A percentile compares a stretch with the other conserved stretches of the same genome.
phyloP scores from a whole-genome alignment of 35 echinoderm and acorn worm genomes.

The Acanthaster planci region DNA sequence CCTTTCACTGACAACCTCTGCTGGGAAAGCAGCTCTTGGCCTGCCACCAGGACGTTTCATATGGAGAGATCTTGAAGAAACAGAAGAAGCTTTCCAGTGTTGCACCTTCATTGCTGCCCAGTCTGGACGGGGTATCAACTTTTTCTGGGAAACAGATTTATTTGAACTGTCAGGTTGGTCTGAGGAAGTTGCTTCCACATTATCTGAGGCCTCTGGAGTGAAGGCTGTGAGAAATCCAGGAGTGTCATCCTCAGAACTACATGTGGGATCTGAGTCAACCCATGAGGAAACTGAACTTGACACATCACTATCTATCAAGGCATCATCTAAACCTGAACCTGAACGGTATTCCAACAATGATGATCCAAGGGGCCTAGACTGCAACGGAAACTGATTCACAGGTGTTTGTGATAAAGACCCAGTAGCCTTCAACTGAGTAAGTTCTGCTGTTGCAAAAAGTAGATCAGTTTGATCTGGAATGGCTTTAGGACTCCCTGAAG shows the following conservation, averaged over 20 bases:
- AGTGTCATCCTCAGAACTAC: slow-evolving; percentile 16
- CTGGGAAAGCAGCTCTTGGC: background rate
- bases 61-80: background rate
- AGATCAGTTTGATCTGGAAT: too few relatives aligned
- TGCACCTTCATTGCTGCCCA: slow-evolving; percentile 21
- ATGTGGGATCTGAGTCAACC: slow-evolving; percentile 7
- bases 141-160: background rate
- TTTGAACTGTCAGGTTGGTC: background rate
- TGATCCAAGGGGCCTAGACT: background rate
- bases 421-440: background rate
- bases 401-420: background rate
- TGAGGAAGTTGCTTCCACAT: background rate
- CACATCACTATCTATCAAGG: slow-evolving; percentile 13
- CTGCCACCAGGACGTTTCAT: background rate
- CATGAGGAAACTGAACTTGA: slow-evolving; percentile 22
- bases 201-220: background rate
- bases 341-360: background rate
- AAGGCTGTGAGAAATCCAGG: background rate
- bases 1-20: background rate
- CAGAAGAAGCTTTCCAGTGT: background rate
- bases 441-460: background rate
- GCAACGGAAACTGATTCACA: background rate
- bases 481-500: background rate
- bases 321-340: too few relatives aligned
- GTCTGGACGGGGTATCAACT: background rate